These are phyloP conservation scores for Ceramica pisi DNA, from an alignment of 2,888 invertebrate genomes.

Conservation along the genomic window DNA sequence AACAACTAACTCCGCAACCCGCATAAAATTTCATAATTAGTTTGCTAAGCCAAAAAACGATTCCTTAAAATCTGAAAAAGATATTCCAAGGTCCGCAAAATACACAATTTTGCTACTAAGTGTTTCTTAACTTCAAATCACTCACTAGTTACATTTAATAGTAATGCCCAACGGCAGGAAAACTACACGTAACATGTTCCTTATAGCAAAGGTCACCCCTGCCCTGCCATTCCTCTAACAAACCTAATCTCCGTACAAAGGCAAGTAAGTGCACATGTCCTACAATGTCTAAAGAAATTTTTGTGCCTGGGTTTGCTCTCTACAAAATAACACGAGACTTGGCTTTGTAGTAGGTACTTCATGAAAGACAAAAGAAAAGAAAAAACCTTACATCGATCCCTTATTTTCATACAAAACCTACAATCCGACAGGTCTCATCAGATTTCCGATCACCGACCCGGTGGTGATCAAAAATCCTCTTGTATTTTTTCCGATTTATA, in stretches of 20 bases:
- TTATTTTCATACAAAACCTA: too few species aligned
- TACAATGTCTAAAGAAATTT: not conserved
- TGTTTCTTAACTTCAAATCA: not conserved
- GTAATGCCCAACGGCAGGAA: not conserved
- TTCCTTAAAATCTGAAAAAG: not conserved
- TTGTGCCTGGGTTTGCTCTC: not conserved
- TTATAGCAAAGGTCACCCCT: conserved; percentile 1
- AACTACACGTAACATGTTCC: conserved; percentile 3
- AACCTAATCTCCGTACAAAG: conserved; percentile 11
- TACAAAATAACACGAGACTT: not conserved
- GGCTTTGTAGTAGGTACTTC: too few species aligned
- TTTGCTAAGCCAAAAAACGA: not conserved
- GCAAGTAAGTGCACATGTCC: conserved; percentile 8
- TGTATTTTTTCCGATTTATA: too few species aligned
- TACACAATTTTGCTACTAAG: not conserved
- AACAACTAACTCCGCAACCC: too few species aligned
- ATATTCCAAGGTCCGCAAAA: not conserved
- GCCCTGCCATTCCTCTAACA: not conserved
- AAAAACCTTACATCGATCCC: too few species aligned
- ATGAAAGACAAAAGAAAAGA: too few species aligned
- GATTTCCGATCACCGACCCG: too few species aligned
- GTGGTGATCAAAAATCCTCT: too few species aligned
- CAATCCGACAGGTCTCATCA: too few species aligned
- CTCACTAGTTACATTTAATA: not conserved
- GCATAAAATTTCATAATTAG: not conserved